Evolutionary conservation across 1,140 invertebrate genomes (phyloP).

Genomic region (Bombyx mandarina): DNA sequence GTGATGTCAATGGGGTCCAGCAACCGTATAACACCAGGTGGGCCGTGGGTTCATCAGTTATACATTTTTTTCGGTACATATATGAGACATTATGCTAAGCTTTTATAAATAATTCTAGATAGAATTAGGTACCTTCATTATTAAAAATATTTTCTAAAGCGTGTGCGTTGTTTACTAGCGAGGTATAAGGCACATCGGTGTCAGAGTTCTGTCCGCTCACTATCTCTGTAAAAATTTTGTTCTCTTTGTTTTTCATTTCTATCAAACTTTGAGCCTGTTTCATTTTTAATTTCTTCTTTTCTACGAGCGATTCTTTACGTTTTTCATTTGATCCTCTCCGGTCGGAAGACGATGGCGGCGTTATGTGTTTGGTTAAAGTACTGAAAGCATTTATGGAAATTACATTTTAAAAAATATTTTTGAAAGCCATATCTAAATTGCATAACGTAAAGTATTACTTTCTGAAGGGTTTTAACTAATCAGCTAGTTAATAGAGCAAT

Average conservation of each 20-base stretch:
- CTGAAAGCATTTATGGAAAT: slow-evolving; percentile 26
- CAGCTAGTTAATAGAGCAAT: too few species aligned
- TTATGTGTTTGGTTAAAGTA: slow-evolving; percentile 67
- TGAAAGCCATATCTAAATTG: too few species aligned
- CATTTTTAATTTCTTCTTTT: slow-evolving; percentile 55
- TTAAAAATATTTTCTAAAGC: slow-evolving; percentile 43
- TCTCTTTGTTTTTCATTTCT: slow-evolving; percentile 51
- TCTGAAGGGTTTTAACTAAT: too few species aligned
- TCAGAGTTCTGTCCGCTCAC: slow-evolving; percentile 50
- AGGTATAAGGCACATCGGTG: slow-evolving; percentile 58
- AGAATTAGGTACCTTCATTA: slow-evolving; percentile 36
- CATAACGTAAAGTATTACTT: too few species aligned
- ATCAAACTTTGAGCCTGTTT: slow-evolving; percentile 53
- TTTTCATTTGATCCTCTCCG: slow-evolving; percentile 32
- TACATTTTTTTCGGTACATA: too few species aligned
- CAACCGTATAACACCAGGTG: too few species aligned
- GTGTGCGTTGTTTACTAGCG: slow-evolving; percentile 49
- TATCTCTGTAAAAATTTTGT: slow-evolving; percentile 35
- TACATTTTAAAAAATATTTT: slow-evolving; percentile 2
- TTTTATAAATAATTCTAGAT: not conserved
- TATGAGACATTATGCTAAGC: not conserved
- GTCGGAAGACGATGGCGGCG: slow-evolving; percentile 46
- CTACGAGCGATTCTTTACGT: slow-evolving; percentile 43
- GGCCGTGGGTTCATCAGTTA: too few species aligned
- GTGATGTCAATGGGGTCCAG: too few species aligned